Base-by-base conservation (phyloP, 2,113 vertebrate genomes). In the Ifrita kowaldi region DNA sequence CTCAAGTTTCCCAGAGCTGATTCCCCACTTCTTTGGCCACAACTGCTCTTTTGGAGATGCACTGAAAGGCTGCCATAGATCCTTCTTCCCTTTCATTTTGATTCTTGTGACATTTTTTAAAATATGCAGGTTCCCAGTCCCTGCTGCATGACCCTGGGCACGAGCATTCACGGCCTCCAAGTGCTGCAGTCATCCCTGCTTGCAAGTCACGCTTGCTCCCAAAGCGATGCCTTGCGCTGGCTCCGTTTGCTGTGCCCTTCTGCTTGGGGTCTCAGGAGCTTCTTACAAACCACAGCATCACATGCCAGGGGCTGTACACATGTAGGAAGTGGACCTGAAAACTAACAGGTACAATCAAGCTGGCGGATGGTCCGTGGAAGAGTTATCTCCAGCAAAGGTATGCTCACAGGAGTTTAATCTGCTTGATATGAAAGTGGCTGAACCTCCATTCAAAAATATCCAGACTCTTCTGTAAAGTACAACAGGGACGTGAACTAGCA, bases 281-380 rank as follows among this genome's bases (percentile, higher is more conserved):
- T n/a, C 76, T 71, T 17, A 57, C 18, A 89, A 87, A 76, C 49
- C 87, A 62, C n/a, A 37, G 44, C 52, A 46, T 46, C 11, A 0
- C 15, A 15, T 26, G 46, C 42, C 46, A 17, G 46, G 46, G 53
- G 57, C 46, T 87, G 65, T 64, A 12, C 30, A 65, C 27, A 18
- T 27, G 70, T n/a, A 67, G 56, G 49, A 95, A 68, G 60, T 16
- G 50, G 62, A 76, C 53, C 84, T 90, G 55, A 90, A 82, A 93
- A 41, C 55, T 33, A 68, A 52, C 22, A 67, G 73, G 50, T 22
- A 26, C 0, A 0, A 42, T 90, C 85, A 76, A 76, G 55, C 39
- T 70, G 75, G 17, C 0, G 0, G 37, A 50, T 27, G 41, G 30
- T 41, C 28, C 0, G 0, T 27, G 49, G 32, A 81, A 67, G 47